These are phyloP conservation scores for Pogonognathellus flavescens DNA, from an alignment of 1,140 invertebrate genomes.

Conservation along the genomic window DNA sequence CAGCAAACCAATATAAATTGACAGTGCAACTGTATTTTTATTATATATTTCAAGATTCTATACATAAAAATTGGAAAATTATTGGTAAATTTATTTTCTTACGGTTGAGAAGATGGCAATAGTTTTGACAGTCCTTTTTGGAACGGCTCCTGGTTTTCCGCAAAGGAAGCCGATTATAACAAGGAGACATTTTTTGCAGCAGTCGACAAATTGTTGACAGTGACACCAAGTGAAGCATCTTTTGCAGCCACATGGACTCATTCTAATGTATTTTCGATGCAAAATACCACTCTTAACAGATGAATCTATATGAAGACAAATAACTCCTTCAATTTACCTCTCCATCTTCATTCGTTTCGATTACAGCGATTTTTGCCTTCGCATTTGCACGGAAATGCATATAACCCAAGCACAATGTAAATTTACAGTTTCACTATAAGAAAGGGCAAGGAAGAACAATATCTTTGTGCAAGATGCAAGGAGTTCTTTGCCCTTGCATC, in stretches of 20 bases:
- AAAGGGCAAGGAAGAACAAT: neutral
- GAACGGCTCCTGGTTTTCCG: slow-evolving; percentile 8
- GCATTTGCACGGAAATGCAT: neutral
- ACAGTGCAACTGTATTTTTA: too few species aligned
- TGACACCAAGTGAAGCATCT: neutral
- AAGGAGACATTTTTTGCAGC: neutral
- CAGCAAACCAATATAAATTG: too few species aligned
- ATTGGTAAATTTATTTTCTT: neutral
- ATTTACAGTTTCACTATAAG: too few species aligned
- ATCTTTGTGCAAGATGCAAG: neutral
- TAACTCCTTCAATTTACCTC: neutral
- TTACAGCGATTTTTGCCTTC: neutral
- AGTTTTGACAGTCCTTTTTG: neutral
- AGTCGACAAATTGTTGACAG: neutral
- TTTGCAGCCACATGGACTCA: neutral
- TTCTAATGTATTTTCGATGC: neutral
- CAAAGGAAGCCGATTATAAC: neutral
- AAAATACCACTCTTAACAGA: neutral
- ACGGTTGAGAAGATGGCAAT: neutral
- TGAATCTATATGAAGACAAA: neutral
- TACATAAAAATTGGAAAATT: neutral
- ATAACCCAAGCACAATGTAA: too few species aligned
- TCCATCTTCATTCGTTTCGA: neutral
- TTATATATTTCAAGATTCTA: neutral
- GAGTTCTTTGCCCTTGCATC: slow-evolving; percentile 12